Base-by-base conservation (phyloP, 1,140 invertebrate species). In the Idris sp. region DNA sequence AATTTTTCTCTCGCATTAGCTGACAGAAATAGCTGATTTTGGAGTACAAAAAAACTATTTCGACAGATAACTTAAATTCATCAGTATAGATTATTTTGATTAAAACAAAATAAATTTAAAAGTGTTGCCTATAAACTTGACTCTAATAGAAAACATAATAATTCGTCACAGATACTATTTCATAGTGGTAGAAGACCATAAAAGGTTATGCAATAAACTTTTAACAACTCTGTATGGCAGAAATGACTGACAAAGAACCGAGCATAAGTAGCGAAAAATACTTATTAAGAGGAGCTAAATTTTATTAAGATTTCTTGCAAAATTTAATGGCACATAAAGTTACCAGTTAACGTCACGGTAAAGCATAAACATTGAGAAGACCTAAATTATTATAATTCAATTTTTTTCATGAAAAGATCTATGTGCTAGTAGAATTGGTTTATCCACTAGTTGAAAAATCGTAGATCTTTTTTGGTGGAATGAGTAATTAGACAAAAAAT, bases 261-360 rank as follows among this genome's bases (percentile, higher is more conserved):
- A n/a, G 38, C 40, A 54, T 48, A 61, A 54, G 48, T 54, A 61
- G 38, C 31, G 16, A 61, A 71, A 71, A 71, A 61, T 54, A 54
- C 38, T 71, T 71, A 71, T 61, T 71, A 71, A 48, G 31, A 13
- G 15, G 43, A 53, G 56, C 56, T 54, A 31, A 54, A 71, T 71
- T 71, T 54, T 71, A 71, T 71, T 71, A 54, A 61, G 67, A 71
- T 48, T 71, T 71, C 19, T 71, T 30, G 26, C 48, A 22, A 49
- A 71, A 61, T 61, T 59, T 59, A 69, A 38, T 38, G 16, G 48
- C 65, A 59, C 46, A 38, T 69, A 69, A 69, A 69, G 33, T 19
- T 14, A 8, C 49, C 10, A 51, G 43, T 68, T 68, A 68, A 68
- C 28, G 51, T 28, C 49, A 56, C 25, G 48, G 51, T 56, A 26